Evolutionary conservation across 2,797 vertebrate species (phyloP), one percentile per base, ranked within the genome.

Genomic region (Benthosema pterotum): DNA sequence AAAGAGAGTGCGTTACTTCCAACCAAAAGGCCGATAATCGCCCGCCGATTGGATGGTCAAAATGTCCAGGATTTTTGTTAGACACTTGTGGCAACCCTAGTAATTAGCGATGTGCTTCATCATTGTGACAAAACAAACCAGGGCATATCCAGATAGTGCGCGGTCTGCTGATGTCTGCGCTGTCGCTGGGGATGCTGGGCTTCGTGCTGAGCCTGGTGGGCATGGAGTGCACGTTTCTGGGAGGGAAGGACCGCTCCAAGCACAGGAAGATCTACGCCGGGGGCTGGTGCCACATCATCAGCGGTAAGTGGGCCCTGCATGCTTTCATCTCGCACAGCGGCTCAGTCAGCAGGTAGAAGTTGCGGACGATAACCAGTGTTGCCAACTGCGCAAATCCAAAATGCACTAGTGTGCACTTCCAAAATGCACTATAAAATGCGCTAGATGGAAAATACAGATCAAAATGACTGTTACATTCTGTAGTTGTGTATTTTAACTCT

Each of bases 171-270:
- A 93, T 94, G 85, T 63, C 81, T 0, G 87, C 79, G 1, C 85
- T 94, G 7, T 77, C 75, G 11, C 7, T 91, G 18, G 93, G 93
- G 17, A 87, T 93, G 80, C 79, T 95, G 77, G 93, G 89, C 0
- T 93, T 94, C 38, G 81, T 94, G 5, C 88, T 94, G 60, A 88
- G 90, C 18, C 69, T 94, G 38, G 3, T 93, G 59, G 93, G 94
- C 0, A 95, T 95, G 93, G 93, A 94, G 62, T 94, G 94, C 77
- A 94, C 93, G 52, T 91, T 80, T 71, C 77, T 95, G 0, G 93
- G 94, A 42, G 94, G 94, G 0, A 87, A 91, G 69, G 89, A 92
- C 2, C 63, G n/a, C 0, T 88, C 89, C 1, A 94, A 94, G 77
- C 65, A 90, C 69, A 89, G 74, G 82, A 88, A 90, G 59, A 79